Conservation (phyloP, 2,113 vertebrate species). For the Sciurus niger region DNA sequence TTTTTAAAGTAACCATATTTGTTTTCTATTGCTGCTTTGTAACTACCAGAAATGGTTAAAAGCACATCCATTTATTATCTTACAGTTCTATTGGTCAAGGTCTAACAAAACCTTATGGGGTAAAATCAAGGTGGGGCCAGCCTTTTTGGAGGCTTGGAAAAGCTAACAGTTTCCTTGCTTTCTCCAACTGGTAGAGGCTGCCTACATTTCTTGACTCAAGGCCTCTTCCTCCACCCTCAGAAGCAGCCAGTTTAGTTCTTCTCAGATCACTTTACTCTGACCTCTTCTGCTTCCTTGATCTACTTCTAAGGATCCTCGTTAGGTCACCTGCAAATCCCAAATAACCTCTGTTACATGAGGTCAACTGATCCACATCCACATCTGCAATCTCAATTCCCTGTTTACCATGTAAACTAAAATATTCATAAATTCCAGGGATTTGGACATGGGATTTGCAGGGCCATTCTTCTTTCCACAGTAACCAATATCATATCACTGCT, state of each 20-base stretch:
- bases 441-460: not conserved
- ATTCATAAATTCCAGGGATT: not conserved
- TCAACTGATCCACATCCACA: not conserved
- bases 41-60: not conserved
- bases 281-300: not conserved
- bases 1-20: not conserved
- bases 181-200: not conserved
- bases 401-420: not conserved
- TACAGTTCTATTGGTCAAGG: not conserved
- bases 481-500: not conserved
- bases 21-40: not conserved
- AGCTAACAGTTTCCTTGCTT: not conserved
- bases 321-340: not conserved
- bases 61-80: not conserved
- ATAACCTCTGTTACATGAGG: not conserved
- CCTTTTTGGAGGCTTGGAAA: not conserved
- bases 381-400: not conserved
- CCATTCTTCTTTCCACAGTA: not conserved
- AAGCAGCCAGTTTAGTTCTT: rapidly evolving
- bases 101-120: not conserved
- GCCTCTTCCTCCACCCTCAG: not conserved
- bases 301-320: not conserved
- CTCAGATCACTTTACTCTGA: rapidly evolving
- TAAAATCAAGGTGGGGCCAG: not conserved
- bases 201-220: not conserved